Evolutionary conservation across 1,140 invertebrate genomes (phyloP), one percentile per base, ranked within the genome.

Genomic region (Caenorhabditis brenneri): DNA sequence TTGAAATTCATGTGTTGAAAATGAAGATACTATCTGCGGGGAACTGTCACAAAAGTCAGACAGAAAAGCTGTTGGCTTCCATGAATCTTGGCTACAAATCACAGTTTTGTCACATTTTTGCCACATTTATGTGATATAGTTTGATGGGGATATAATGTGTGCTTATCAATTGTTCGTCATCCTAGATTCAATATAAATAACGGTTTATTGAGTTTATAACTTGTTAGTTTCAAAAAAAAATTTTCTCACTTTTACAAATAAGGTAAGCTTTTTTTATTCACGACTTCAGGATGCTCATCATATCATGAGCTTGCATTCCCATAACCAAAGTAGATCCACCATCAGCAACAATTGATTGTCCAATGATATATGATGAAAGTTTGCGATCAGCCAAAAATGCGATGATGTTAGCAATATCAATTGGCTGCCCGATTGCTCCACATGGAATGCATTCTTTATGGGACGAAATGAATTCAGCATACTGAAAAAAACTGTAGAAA

Each of bases 381-480:
- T 65, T 55, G 10, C 82, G 42, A 48, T 83, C 82, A 24, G 81
- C 60, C n/a, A 85, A 49, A 74, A 83, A 85, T 2, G 33, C 81
- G 33, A 85, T 85, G n/a, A 80, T 16, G 3, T 85, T 51, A 9
- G 84, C 84, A 27, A 85, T 79, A 46, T 83, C 81, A 2, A 42
- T 22, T 2, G 81, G 33, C 22, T 81, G 10, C 1, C 3, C 83
- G 3, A 31, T n/a, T 22, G n/a, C 16, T 12, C 39, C 29, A 24
- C 24, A 29, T 22, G 78, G 79, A 39, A 81, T 42, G 19, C 39
- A 48, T 24, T 60, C 78, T 12, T 74, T 74, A 12, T 24, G 65
- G 24, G 33, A 24, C 22, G 42, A 29, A 42, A 19, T 15, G 46
- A 42, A 1, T 27, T 5, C 29, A 24, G 12, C 19, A 46, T 42